Evolutionary conservation across 2,797 vertebrate genomes (phyloP).

Genomic region (Hydrocynus forskahlii): DNA sequence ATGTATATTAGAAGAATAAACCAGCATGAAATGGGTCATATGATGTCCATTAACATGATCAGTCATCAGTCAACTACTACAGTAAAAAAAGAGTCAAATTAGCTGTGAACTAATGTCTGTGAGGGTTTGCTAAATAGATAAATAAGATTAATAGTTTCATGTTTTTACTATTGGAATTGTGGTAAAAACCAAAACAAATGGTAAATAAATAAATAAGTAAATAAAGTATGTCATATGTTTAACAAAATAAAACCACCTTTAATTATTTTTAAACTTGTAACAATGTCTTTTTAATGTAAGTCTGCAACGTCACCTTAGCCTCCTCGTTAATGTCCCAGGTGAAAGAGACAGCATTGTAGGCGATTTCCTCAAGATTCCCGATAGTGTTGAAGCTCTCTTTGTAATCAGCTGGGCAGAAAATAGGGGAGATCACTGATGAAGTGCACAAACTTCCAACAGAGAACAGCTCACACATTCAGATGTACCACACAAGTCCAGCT

Average conservation of each 20-base stretch:
- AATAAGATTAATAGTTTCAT: too few species aligned
- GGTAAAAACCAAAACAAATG: too few species aligned
- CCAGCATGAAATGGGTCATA: not conserved
- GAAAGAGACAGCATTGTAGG: constrained; percentile 97
- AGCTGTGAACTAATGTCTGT: too few species aligned
- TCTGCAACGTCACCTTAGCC: constrained; percentile 83
- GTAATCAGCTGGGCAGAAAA: constrained; percentile 84
- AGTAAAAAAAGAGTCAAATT: too few species aligned
- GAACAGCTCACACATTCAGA: not conserved
- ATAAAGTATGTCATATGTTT: too few species aligned
- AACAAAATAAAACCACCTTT: too few species aligned
- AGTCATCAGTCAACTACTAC: too few species aligned
- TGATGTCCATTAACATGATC: too few species aligned
- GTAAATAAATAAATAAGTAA: too few species aligned
- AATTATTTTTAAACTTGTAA: too few species aligned
- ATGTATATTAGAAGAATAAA: not conserved
- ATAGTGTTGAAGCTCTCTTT: constrained; percentile 99
- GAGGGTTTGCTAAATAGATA: too few species aligned
- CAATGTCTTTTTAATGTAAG: not conserved
- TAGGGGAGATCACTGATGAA: constrained; percentile 12
- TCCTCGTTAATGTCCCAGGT: constrained; percentile 99
- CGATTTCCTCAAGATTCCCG: constrained; percentile 97
- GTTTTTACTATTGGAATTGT: too few species aligned
- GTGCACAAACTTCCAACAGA: not conserved
- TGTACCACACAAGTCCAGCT: not conserved